Evolutionary conservation across 1,140 invertebrate species (phyloP).

Genomic region (Microplitis mediator): DNA sequence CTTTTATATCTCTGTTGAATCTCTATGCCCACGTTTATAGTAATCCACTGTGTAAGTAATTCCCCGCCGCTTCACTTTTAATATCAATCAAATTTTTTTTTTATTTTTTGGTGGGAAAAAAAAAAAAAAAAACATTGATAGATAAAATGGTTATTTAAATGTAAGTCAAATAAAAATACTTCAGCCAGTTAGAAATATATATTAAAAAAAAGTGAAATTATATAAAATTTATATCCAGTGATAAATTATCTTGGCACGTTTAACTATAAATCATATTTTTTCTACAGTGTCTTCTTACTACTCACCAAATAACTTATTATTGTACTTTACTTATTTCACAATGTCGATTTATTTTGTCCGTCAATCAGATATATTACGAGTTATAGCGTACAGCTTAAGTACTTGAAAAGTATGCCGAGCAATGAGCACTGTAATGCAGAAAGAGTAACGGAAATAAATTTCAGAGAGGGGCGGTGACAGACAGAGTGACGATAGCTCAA

Average conservation of each 20-base stretch:
- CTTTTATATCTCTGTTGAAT: conserved; percentile 15
- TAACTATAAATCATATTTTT: background rate
- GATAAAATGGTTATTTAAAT: too few species aligned
- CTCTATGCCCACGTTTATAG: background rate
- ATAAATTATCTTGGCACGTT: too few species aligned
- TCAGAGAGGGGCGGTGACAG: conserved; percentile 63
- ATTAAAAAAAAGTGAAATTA: too few species aligned
- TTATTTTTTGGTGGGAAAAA: too few species aligned
- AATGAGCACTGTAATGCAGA: background rate
- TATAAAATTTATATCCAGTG: too few species aligned
- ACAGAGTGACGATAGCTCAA: conserved; percentile 69
- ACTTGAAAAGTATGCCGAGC: conserved; percentile 22
- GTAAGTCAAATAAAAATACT: too few species aligned
- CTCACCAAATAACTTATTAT: too few species aligned
- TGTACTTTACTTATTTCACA: background rate
- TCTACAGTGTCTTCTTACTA: too few species aligned
- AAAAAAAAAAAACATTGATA: background rate
- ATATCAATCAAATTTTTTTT: background rate
- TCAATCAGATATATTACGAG: background rate
- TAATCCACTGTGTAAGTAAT: conserved; percentile 4
- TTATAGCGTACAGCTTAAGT: too few species aligned
- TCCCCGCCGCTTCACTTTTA: background rate
- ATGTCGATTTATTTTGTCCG: background rate
- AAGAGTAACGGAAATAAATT: conserved; percentile 36
- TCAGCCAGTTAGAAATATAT: too few species aligned